These are phyloP conservation scores for Lanistes nyassanus DNA, from an alignment of 1,140 invertebrate genomes.

Conservation along the genomic window DNA sequence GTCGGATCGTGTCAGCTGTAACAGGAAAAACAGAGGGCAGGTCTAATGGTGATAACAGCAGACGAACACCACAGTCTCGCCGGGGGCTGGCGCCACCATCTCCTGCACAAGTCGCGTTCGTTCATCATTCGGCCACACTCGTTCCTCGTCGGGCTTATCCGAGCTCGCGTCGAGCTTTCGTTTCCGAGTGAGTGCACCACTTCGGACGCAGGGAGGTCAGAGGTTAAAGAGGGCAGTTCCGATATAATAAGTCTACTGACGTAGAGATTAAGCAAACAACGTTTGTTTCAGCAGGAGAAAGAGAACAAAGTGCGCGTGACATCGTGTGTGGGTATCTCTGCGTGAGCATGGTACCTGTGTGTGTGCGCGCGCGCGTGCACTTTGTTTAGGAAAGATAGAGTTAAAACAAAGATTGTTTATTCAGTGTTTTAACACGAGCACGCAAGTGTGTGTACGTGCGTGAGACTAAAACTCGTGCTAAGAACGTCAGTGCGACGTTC, in stretches of 20 bases:
- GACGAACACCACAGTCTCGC: too few species aligned
- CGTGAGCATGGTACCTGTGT: neutral
- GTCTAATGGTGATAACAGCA: too few species aligned
- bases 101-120: too few species aligned
- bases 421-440: neutral
- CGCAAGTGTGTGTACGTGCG: neutral
- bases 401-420: neutral
- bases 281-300: neutral
- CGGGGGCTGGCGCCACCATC: too few species aligned
- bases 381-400: too few species aligned
- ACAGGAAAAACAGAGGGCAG: too few species aligned
- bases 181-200: neutral
- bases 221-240: neutral
- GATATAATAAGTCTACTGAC: too few species aligned
- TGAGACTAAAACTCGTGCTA: neutral
- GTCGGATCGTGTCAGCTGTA: too few species aligned
- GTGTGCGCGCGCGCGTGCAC: neutral
- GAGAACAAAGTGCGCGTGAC: neutral
- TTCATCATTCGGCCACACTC: neutral
- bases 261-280: too few species aligned
- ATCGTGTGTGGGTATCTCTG: neutral
- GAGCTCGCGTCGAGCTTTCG: neutral
- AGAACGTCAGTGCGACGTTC: neutral
- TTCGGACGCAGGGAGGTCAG: neutral
- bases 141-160: neutral